Base-by-base conservation (phyloP, 2,888 invertebrate genomes). In the Bhutanitis thaidina region DNA sequence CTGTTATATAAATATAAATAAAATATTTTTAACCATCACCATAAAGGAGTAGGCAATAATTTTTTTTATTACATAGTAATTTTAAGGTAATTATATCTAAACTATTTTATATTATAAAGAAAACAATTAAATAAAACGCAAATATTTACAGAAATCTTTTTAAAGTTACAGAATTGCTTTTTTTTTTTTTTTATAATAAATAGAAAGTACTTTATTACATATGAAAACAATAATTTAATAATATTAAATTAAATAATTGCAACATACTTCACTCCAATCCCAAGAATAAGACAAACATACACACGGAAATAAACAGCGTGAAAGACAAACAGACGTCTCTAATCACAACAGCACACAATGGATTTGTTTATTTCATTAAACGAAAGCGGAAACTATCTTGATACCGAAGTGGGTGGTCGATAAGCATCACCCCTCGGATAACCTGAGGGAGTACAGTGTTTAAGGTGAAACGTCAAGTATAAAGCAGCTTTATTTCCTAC, bases 271-370 rank as follows among this genome's bases (percentile, higher is more conserved):
- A 15, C n/a, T 8, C 27, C 8, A 13, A 27, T 13, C 27, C 12
- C 12, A 35, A 9, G n/a, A 35, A 20, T 43, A 34, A 25, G 10
- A 13, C 25, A n/a, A 44, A 25, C 35, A 12, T 27, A 59, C 51
- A 58, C 71, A 67, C 82, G 85, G 82, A 83, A 79, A 78, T 77
- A 77, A 73, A 75, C 68, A 73, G 71, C 70, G 54, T 49, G 66
- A 73, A 74, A 65, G 62, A 74, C 77, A 77, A 82, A 81, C 84
- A 80, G 68, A 74, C 74, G 68, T 69, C 54, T 68, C 81, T 87
- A 88, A 88, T 85, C 75, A 85, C 85, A 80, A 84, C 75, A 76
- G 71, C 67, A 86, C 64, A 89, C 88, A 86, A 79, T 78, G 71
- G 61, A 73, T 80, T 77, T 86, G 87, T 88, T 88, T 88, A 83